These are phyloP conservation scores for Ectemnius continuus DNA, from an alignment of 2,888 invertebrate species.

Conservation along the genomic window DNA sequence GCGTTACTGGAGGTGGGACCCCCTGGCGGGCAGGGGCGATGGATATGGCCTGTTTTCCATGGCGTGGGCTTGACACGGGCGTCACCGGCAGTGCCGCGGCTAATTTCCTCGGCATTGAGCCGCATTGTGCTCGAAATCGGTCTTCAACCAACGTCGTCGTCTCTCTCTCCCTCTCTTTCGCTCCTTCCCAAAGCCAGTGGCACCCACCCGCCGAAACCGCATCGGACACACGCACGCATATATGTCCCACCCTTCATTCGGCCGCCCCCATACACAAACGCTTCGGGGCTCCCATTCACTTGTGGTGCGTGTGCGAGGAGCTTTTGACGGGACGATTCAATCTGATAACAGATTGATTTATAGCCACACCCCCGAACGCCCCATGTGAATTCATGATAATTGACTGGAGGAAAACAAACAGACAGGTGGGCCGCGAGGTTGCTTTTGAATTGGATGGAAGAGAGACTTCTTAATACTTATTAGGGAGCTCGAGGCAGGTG, in stretches of 20 bases:
- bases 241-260: constrained; percentile 13
- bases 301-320: constrained; percentile 19
- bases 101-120: constrained; percentile 76
- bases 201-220: constrained; percentile 27
- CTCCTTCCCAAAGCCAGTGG: constrained; percentile 49
- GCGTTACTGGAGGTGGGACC: constrained; percentile 20
- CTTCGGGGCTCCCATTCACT: constrained; percentile 27
- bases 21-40: constrained; percentile 29
- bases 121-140: constrained; percentile 76
- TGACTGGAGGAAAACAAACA: no score
- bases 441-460: no score
- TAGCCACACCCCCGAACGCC: no score
- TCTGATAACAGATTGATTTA: background rate
- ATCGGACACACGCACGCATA: constrained; percentile 35
- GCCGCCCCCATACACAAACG: constrained; percentile 26
- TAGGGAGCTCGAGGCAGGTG: no score
- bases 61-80: constrained; percentile 69
- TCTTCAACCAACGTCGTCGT: constrained; percentile 37
- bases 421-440: no score
- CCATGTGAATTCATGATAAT: no score
- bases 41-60: constrained; percentile 50
- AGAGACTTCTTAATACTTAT: no score
- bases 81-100: constrained; percentile 75
- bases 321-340: background rate
- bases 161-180: constrained; percentile 19